These are phyloP conservation scores for Aporrectodea caliginosa DNA, from an alignment of 1,140 invertebrate species.

Conservation along the genomic window DNA sequence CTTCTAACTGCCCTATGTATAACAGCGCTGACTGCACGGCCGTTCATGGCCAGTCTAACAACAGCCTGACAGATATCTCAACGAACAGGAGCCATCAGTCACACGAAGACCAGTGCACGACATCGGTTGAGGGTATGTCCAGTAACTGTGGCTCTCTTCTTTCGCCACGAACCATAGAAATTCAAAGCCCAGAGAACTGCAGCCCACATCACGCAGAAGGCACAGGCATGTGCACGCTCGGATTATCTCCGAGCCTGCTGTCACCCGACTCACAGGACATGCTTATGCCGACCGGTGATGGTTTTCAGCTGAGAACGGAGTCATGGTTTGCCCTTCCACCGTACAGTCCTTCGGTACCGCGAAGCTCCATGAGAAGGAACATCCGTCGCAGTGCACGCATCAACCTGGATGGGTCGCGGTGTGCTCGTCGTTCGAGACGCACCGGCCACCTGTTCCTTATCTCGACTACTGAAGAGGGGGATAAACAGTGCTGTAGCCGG, in stretches of 20 bases:
- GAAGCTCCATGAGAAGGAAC: not conserved
- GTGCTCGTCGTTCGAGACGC: not conserved
- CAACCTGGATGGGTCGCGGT: not conserved
- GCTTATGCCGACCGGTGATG: not conserved
- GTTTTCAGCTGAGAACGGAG: not conserved
- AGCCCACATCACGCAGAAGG: not conserved
- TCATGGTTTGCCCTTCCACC: not conserved
- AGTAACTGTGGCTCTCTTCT: not conserved
- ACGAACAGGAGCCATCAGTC: not conserved
- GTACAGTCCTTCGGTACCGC: not conserved
- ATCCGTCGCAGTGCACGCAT: not conserved
- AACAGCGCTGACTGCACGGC: not conserved
- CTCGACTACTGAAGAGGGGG: not conserved
- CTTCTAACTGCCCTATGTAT: not conserved
- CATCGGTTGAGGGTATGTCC: too few relatives aligned
- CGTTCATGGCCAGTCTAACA: not conserved
- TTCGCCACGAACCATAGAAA: not conserved
- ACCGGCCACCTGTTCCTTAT: not conserved
- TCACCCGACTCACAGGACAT: not conserved
- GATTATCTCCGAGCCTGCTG: not conserved
- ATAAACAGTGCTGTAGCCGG: constrained; percentile 40
- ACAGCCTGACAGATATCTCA: not conserved
- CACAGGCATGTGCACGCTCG: not conserved
- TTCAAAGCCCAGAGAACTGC: not conserved
- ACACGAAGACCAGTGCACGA: not conserved